Evolutionary conservation across 2,113 vertebrate genomes (phyloP), one percentile per base, ranked within the genome.

Genomic region (Aegithalos caudatus): DNA sequence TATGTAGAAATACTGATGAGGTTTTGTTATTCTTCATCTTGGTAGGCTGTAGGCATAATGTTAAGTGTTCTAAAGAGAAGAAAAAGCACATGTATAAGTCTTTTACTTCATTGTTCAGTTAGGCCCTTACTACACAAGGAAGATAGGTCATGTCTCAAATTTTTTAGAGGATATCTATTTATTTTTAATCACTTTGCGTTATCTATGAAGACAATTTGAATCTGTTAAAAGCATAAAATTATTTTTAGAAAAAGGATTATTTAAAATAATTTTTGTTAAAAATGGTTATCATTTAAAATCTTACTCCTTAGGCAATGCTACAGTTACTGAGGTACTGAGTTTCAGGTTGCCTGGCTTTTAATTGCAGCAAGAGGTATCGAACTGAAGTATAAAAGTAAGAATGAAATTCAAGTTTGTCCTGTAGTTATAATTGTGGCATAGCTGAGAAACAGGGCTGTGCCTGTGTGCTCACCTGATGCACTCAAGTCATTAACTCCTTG

Each of bases 401-500:
- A 69, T 40, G 48, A 71, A 82, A 90, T 69, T 57, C 48, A 38
- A 1, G n/a, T 73, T 70, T 80, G 25, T 69, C 18, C 23, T 88
- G 29, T 40, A 61, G 61, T 40, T 74, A 31, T 69, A 80, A 71
- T 6, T 90, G 45, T 64, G 14, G 20, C 33, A 9, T 71, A 90
- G 40, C 60, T 81, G 71, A 22, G 42, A 90, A 92, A 70, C 62
- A 81, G 29, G 38, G 21, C 50, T 93, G 86, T 88, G 90, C 79
- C 79, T 83, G 7, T 70, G 90, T 54, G 88, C 33, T 73, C 58
- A 88, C 58, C 64, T 66, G 72, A 66, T 80, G 62, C 76, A 58
- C 90, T 93, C 27, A 89, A 86, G 76, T 95, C 92, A 92, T 92
- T 96, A 94, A 73, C 67, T 93, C 58, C 58, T 96, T 77, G 71